These are phyloP conservation scores for Chanos chanos DNA, from an alignment of 2,797 vertebrate species.

Conservation along the genomic window DNA sequence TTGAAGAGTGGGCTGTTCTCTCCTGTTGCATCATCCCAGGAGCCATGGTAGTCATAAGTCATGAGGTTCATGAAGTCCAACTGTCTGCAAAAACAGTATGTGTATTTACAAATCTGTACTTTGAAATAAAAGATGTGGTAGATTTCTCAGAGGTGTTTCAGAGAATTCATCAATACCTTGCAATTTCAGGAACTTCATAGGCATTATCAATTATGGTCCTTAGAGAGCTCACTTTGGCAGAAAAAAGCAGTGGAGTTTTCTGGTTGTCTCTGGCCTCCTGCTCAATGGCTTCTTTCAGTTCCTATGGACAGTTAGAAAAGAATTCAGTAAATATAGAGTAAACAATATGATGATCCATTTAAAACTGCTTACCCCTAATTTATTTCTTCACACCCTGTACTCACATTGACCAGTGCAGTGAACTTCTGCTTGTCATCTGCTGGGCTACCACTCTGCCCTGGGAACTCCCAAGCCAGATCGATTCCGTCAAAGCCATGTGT, in stretches of 20 bases:
- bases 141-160: conserved; percentile 55
- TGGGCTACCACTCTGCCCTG: conserved; percentile 73
- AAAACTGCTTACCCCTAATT: too few relatives aligned
- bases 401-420: conserved; percentile 67
- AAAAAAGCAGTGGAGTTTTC: conserved; percentile 65
- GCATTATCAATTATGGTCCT: conserved; percentile 63
- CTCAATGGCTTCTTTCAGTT: conserved; percentile 73
- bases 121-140: background rate
- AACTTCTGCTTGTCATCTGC: conserved; percentile 64
- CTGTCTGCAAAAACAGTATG: conserved; percentile 49
- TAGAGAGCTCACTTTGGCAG: conserved; percentile 66
- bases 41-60: conserved; percentile 73
- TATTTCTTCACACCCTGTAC: background rate
- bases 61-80: conserved; percentile 79
- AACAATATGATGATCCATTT: too few relatives aligned
- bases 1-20: conserved; percentile 79
- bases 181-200: conserved; percentile 64
- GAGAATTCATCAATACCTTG: too few relatives aligned
- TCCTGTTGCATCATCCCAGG: conserved; percentile 66
- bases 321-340: too few relatives aligned
- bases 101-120: background rate
- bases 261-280: conserved; percentile 66
- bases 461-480: conserved; percentile 81
- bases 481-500: conserved; percentile 75
- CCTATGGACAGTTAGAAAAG: conserved; percentile 53